Evolutionary conservation across 2,113 vertebrate species (phyloP).

Genomic region (Ovis aries): DNA sequence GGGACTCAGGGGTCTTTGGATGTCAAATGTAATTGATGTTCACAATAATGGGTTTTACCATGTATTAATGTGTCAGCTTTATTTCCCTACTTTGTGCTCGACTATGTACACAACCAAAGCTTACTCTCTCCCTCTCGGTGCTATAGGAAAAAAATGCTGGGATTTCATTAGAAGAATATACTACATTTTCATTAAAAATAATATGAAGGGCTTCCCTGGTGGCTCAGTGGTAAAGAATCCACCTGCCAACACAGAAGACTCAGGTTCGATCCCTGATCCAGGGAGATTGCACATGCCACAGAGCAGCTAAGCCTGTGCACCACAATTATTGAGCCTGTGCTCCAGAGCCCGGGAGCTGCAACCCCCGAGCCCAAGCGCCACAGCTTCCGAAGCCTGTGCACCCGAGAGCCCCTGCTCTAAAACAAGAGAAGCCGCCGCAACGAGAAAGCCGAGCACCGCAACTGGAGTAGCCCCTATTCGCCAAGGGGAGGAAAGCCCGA

Average conservation of each 20-base stretch:
- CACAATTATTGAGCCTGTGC: neutral
- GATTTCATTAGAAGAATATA: neutral
- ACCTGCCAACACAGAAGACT: neutral
- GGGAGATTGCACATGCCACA: neutral
- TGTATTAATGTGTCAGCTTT: neutral
- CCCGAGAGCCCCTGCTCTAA: neutral
- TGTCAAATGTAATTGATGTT: neutral
- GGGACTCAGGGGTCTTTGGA: neutral
- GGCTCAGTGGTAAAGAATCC: neutral
- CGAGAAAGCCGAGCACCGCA: neutral
- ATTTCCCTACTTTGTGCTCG: neutral
- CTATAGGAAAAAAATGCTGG: neutral
- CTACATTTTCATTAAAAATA: neutral
- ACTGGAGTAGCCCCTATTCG: neutral
- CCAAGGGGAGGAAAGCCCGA: neutral
- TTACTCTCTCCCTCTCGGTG: neutral
- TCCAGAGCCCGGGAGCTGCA: rapidly evolving
- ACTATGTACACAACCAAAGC: neutral
- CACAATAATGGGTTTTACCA: neutral
- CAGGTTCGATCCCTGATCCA: neutral
- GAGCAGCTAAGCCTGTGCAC: neutral
- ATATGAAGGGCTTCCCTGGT: neutral
- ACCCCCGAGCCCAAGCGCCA: rapidly evolving
- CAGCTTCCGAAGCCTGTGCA: neutral
- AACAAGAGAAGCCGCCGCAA: neutral